Evolutionary conservation across 2,113 vertebrate genomes (phyloP).

Genomic region (Macaca fascicularis): T2T-MFA8v1.1 NC_088375.1:228439501-228440000

Average conservation of each 20-base stretch:
- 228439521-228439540: not conserved
- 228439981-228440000: not conserved
- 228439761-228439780: not conserved
- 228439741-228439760: not conserved
- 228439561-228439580: not conserved
- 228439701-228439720: not conserved
- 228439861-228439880: no score
- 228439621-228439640: not conserved
- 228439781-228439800: not conserved
- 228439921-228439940: not conserved
- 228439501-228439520: not conserved
- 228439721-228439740: not conserved
- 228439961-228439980: fast-evolving
- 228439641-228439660: not conserved
- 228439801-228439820: not conserved
- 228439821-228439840: not conserved
- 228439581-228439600: not conserved
- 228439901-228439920: fast-evolving
- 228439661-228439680: fast-evolving
- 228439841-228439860: not conserved
- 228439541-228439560: not conserved
- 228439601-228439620: not conserved
- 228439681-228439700: not conserved
- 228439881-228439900: not conserved
- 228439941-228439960: fast-evolving